Base-by-base conservation (phyloP, 1,140 invertebrate genomes). In the Batillaria attramentaria region DNA sequence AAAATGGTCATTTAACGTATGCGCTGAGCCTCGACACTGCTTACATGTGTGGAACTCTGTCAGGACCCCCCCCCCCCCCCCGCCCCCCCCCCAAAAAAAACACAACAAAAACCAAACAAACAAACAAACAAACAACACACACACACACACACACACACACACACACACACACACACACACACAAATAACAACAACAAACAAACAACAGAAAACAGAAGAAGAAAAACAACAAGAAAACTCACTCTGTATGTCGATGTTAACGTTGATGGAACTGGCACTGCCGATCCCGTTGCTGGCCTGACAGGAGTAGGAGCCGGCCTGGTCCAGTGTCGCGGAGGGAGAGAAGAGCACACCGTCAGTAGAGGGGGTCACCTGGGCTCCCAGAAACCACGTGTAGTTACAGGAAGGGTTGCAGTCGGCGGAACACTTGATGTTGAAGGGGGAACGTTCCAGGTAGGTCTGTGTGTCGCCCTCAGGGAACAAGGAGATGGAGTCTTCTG, bases 211-310 rank as follows among this genome's bases (percentile, higher is more conserved):
- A n/a, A n/a, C n/a, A n/a, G n/a, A n/a, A n/a, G n/a, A n/a, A n/a
- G n/a, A n/a, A 28, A 8, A 3, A 28, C 37, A 33, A 6, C 65
- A 68, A n/a, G 3, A 42, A 1, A 41, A 28, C 76, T 69, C 28
- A 78, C 77, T 62, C 31, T 79, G 68, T 2, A 79, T 46, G 69
- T 62, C 50, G 18, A 79, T 31, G 10, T 39, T 13, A n/a, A 79
- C 54, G 33, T 60, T n/a, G 18, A n/a, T 37, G 37, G 68, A 42
- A 18, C 46, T 72, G 24, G 69, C 37, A 18, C 42, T 65, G 24
- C 78, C 78, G 50, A 79, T 57, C 4, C 78, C 78, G 78, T 79
- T 79, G 39, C 35, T 20, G 28, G 78, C 78, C 54, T 66, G 70
- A 37, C 78, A 79, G n/a, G 78, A 65, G 70, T 79, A 79, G 37